These are phyloP conservation scores for Aphaenogaster floridana DNA, from an alignment of 1,140 invertebrate species.

Conservation along the genomic window DNA sequence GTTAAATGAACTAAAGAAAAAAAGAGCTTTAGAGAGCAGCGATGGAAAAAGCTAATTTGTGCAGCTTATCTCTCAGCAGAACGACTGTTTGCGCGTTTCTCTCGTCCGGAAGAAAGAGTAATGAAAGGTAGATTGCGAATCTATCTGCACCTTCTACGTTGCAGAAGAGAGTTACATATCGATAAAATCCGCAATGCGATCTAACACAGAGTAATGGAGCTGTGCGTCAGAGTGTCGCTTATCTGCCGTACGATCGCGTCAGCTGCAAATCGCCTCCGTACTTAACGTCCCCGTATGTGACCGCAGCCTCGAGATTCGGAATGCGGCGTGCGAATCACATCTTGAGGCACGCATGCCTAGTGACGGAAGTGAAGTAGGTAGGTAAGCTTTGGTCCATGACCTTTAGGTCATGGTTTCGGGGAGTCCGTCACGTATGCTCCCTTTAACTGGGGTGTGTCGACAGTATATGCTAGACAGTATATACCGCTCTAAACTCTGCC, in stretches of 20 bases:
- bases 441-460: not conserved
- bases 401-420: conserved; percentile 15
- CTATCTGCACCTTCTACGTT: not conserved
- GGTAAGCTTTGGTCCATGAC: not conserved
- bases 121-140: conserved; percentile 25
- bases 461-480: not conserved
- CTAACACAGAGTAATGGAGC: not conserved
- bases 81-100: conserved; percentile 23
- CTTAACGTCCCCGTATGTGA: conserved; percentile 19
- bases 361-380: not conserved
- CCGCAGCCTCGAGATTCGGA: not conserved
- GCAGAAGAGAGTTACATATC: not conserved
- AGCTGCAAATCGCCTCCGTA: conserved; percentile 29
- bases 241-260: conserved; percentile 11
- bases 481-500: too few relatives aligned
- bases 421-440: not conserved
- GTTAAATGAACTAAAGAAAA: conserved; percentile 37
- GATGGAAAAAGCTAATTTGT: conserved; percentile 28
- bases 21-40: conserved; percentile 10
- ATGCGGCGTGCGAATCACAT: conserved; percentile 21
- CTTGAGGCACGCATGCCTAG: not conserved
- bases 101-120: conserved; percentile 13
- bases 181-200: conserved; percentile 15
- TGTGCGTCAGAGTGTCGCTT: conserved; percentile 16
- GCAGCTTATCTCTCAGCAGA: not conserved